phyloP scores from a whole-genome alignment of 2,888 invertebrate species.

The Alsophila aescularia region DNA sequence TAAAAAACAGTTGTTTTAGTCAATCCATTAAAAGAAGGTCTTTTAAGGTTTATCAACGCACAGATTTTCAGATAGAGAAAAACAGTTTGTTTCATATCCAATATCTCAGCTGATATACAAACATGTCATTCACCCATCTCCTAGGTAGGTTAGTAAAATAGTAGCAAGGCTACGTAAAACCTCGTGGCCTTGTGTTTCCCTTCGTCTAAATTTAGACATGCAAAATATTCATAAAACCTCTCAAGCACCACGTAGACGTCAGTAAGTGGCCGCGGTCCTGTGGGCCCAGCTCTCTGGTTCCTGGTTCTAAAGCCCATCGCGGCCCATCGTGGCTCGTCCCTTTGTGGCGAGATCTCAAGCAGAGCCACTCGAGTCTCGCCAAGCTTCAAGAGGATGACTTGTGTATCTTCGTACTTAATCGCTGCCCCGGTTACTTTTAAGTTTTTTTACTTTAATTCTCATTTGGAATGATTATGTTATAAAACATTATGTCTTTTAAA shows the following conservation, averaged over 20 bases:
- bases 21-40: too few relatives aligned
- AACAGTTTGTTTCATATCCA: too few relatives aligned
- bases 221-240: slow-evolving; percentile 11
- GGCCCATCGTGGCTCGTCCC: slow-evolving; percentile 6
- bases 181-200: not conserved
- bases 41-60: too few relatives aligned
- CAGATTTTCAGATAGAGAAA: too few relatives aligned
- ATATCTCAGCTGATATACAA: too few relatives aligned
- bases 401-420: slow-evolving; percentile 4
- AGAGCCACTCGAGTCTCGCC: slow-evolving; percentile 5
- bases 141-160: too few relatives aligned
- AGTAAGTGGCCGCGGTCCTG: slow-evolving; percentile 14
- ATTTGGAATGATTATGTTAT: too few relatives aligned
- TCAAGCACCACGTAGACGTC: not conserved
- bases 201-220: not conserved
- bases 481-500: too few relatives aligned
- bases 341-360: slow-evolving; percentile 17
- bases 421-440: not conserved
- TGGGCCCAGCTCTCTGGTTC: slow-evolving; percentile 3
- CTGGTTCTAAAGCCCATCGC: slow-evolving; percentile 6
- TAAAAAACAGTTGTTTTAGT: too few relatives aligned
- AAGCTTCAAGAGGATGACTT: slow-evolving; percentile 12
- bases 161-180: too few relatives aligned
- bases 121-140: too few relatives aligned
- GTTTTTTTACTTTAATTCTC: not conserved